Evolutionary conservation across 2,113 vertebrate genomes (phyloP).

Genomic region (Bubo blakistoni): DNA sequence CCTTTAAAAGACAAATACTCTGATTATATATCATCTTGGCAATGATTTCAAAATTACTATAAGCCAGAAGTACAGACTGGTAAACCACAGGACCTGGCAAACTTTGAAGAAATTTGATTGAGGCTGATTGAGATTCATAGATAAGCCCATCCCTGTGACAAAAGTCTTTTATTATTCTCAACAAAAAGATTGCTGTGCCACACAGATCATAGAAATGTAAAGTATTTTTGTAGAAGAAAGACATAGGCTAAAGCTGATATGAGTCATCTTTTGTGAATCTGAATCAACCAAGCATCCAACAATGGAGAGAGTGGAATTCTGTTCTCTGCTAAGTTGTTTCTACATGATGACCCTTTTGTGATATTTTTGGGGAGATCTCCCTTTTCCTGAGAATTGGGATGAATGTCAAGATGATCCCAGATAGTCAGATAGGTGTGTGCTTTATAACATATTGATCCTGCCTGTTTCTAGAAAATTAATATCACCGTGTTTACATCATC

Average conservation of each 20-base stretch:
- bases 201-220: not conserved
- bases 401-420: slow-evolving; percentile 12
- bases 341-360: not conserved
- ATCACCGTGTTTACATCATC: not conserved
- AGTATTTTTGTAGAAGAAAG: slow-evolving; percentile 4
- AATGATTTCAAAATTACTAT: not conserved
- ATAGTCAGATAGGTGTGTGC: not conserved
- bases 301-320: not conserved
- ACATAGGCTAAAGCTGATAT: not conserved
- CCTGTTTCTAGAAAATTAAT: not conserved
- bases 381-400: not conserved
- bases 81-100: not conserved
- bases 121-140: not conserved
- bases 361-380: not conserved
- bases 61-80: not conserved
- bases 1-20: not conserved
- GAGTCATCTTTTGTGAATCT: not conserved
- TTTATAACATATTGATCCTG: not conserved
- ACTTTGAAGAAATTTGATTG: not conserved
- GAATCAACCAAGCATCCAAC: not conserved
- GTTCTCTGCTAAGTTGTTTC: not conserved
- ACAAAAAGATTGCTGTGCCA: not conserved
- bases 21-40: not conserved
- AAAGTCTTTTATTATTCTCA: not conserved
- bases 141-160: not conserved